These are phyloP conservation scores for Capromys pilorides DNA, from an alignment of 2,797 vertebrate genomes.

Conservation along the genomic window DNA sequence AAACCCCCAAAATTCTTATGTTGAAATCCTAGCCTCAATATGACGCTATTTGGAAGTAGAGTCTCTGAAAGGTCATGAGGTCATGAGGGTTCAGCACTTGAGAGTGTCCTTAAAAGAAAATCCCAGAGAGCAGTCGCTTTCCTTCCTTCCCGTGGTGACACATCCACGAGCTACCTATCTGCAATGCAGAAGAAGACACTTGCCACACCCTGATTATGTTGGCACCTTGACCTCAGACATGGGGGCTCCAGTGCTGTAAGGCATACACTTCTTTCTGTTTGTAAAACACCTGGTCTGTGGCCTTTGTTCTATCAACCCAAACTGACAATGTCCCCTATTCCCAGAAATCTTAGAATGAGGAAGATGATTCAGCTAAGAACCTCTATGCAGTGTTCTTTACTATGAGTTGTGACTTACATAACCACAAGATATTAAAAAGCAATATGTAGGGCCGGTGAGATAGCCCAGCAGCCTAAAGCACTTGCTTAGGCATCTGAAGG, in stretches of 20 bases:
- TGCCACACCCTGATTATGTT: background rate
- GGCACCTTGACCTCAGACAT: background rate
- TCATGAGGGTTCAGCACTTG: background rate
- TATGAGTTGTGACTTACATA: background rate
- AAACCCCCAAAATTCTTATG: background rate
- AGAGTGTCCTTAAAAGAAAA: background rate
- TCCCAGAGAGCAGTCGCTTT: background rate
- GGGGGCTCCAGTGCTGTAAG: background rate
- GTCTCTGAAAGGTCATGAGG: background rate
- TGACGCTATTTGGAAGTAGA: background rate
- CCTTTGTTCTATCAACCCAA: background rate
- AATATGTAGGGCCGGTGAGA: no score
- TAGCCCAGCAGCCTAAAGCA: no score
- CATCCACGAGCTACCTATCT: no score
- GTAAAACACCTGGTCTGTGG: background rate
- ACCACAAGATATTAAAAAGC: background rate
- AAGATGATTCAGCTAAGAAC: conserved; percentile 7
- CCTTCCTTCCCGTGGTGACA: background rate
- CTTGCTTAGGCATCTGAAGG: no score
- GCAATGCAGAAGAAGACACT: background rate
- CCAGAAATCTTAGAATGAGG: background rate
- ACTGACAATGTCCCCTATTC: background rate
- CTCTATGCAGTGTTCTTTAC: background rate
- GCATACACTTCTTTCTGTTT: background rate
- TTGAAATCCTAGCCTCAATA: background rate